These are phyloP conservation scores for Protomyctophum bolini DNA, from an alignment of 2,113 vertebrate genomes.

Conservation along the genomic window DNA sequence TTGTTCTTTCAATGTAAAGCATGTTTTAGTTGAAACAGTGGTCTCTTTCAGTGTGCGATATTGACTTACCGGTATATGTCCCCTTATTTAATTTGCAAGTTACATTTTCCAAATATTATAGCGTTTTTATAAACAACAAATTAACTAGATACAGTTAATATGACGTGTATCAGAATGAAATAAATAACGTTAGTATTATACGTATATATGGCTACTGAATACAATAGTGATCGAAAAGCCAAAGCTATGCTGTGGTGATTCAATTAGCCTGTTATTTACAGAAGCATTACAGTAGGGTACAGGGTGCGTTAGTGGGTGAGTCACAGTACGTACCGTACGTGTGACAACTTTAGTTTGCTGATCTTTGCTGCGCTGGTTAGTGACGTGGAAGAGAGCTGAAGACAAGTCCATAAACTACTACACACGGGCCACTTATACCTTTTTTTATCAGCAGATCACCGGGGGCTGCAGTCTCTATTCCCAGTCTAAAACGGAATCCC, in stretches of 20 bases:
- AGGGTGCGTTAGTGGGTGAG: slow-evolving; percentile 18
- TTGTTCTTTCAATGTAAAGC: background rate
- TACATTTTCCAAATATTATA: too few species aligned
- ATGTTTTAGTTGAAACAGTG: background rate
- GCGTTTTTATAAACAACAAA: background rate
- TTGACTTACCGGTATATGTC: too few species aligned
- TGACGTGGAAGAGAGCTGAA: slow-evolving; percentile 26
- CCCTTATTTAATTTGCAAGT: too few species aligned
- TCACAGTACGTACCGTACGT: background rate
- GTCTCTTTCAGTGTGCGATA: too few species aligned
- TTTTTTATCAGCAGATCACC: slow-evolving; percentile 22
- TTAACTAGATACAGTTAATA: background rate
- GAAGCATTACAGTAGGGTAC: background rate
- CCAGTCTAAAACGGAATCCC: background rate
- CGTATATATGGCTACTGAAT: background rate
- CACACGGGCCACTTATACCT: too few species aligned
- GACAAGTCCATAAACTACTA: background rate
- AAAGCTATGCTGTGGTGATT: background rate
- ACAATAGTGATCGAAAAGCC: too few species aligned
- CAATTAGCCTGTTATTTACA: background rate
- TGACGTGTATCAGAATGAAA: background rate
- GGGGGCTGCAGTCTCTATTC: background rate
- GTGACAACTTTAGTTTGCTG: slow-evolving; percentile 8
- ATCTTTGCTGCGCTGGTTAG: slow-evolving; percentile 1
- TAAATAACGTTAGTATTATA: too few species aligned